Conservation (phyloP, 2,113 vertebrate genomes). For the Psilopogon haemacephalus region DNA sequence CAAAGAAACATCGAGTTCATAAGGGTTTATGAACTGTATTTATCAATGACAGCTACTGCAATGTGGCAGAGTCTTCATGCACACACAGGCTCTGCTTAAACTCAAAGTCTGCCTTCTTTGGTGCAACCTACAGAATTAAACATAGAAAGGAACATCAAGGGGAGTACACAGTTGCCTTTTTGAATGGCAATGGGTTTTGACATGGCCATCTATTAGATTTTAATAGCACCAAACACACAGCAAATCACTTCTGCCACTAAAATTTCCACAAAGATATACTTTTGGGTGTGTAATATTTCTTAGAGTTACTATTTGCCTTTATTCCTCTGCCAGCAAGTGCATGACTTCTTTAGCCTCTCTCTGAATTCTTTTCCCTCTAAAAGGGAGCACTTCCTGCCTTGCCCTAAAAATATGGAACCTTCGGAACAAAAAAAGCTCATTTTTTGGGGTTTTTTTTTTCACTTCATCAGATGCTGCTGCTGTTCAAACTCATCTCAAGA, state of each 20-base stretch:
- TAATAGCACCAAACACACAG: neutral
- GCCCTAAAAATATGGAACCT: conserved; percentile 54
- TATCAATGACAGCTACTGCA: neutral
- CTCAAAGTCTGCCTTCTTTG: neutral
- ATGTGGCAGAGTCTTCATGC: neutral
- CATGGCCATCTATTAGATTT: neutral
- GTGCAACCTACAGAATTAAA: neutral
- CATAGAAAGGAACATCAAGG: neutral
- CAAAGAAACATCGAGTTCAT: neutral
- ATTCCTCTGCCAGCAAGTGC: neutral
- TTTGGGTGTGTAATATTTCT: neutral
- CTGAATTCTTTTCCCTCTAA: neutral
- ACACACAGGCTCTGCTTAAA: neutral
- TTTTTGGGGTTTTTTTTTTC: conserved; percentile 14
- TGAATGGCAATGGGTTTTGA: neutral
- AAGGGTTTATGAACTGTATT: neutral
- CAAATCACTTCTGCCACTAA: neutral
- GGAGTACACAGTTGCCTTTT: neutral
- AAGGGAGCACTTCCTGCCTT: conserved; percentile 46
- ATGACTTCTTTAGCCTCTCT: neutral
- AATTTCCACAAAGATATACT: neutral
- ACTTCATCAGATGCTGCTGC: conserved; percentile 51
- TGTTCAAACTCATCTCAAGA: conserved; percentile 48
- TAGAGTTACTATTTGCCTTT: neutral
- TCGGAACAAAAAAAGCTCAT: conserved; percentile 55